Evolutionary conservation across 2,797 vertebrate genomes (phyloP).

Genomic region (Microctenopoma stevenorrisi): DNA sequence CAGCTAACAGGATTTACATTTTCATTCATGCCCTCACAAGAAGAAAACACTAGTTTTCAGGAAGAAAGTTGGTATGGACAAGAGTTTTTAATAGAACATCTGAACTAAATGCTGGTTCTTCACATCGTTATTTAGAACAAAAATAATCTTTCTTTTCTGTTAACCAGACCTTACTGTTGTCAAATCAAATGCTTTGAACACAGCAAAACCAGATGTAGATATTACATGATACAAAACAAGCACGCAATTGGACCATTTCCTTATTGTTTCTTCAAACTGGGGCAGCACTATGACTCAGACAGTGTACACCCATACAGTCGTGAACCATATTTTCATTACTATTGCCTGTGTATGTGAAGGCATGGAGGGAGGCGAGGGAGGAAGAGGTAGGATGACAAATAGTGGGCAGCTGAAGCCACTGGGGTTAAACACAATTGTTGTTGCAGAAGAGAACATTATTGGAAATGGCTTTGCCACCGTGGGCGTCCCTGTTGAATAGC

Average conservation of each 20-base stretch:
- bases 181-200: constrained; percentile 24
- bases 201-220: neutral
- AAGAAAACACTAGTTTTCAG: constrained; percentile 9
- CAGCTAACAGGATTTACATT: constrained; percentile 34
- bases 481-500: constrained; percentile 80
- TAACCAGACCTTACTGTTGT: neutral
- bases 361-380: constrained; percentile 56
- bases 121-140: constrained; percentile 6
- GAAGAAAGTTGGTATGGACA: constrained; percentile 3
- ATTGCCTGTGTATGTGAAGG: constrained; percentile 56
- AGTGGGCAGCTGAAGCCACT: constrained; percentile 80
- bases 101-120: neutral
- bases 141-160: neutral
- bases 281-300: constrained; percentile 44
- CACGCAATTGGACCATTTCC: constrained; percentile 6
- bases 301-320: constrained; percentile 42
- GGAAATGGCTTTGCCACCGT: constrained; percentile 82
- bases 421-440: constrained; percentile 86
- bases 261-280: constrained; percentile 26
- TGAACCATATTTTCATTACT: constrained; percentile 50
- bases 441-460: constrained; percentile 86
- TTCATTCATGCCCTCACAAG: constrained; percentile 21
- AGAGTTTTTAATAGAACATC: constrained; percentile 10
- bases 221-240: neutral
- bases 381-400: constrained; percentile 79